phyloP scores from a whole-genome alignment of 1,140 invertebrate species.

The Conopomorpha cramerella region DNA sequence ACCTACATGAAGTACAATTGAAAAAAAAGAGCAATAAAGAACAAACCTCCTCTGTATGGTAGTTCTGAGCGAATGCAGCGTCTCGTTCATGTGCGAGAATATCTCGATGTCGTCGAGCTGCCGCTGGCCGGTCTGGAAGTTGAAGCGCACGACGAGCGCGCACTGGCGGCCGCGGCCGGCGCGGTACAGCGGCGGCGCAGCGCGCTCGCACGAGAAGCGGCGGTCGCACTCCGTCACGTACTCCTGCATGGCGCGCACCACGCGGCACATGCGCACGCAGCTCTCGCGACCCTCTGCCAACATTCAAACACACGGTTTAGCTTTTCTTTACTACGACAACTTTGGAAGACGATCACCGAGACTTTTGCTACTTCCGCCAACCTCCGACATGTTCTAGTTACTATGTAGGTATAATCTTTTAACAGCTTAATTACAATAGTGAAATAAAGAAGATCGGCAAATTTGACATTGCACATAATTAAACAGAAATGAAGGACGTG shows the following conservation, averaged over 20 bases:
- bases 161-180: conserved; percentile 90
- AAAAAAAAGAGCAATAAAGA: too few species aligned
- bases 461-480: too few species aligned
- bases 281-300: conserved; percentile 51
- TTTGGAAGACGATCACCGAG: too few species aligned
- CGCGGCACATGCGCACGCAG: conserved; percentile 81
- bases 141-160: conserved; percentile 82
- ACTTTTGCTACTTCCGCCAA: too few species aligned
- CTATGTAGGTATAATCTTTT: too few species aligned
- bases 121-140: conserved; percentile 79
- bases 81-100: conserved; percentile 93
- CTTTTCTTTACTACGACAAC: too few species aligned
- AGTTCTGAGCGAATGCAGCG: conserved; percentile 75
- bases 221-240: conserved; percentile 96
- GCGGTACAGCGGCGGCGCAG: conserved; percentile 86
- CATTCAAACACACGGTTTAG: too few species aligned
- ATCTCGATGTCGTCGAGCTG: conserved; percentile 93
- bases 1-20: too few species aligned
- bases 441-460: too few species aligned
- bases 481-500: too few species aligned
- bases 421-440: too few species aligned
- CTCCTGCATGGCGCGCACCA: conserved; percentile 92
- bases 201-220: conserved; percentile 86
- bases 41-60: conserved; percentile 53
- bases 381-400: too few species aligned